Evolutionary conservation across 37 sponge, comb jelly and placozoan species (phyloP), one percentile per base, ranked within the genome.

Genomic region (Tethya wilhelma): DNA sequence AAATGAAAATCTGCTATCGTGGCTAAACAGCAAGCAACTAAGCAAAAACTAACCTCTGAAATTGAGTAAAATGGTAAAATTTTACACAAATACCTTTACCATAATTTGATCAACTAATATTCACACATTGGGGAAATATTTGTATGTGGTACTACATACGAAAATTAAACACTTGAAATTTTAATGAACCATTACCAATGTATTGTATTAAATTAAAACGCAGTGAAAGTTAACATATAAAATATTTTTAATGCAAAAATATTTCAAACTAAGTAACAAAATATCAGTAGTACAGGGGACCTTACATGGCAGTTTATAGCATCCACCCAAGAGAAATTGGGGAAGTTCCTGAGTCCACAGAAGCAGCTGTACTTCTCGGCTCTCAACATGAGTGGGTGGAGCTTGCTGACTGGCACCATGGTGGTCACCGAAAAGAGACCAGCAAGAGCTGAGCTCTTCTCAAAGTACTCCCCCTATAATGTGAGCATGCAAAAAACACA

Each of bases 401-500:
- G 49, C 56, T 71, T 59, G 23, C 26, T 65, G 33, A 84, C 56
- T n/a, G n/a, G n/a, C 44, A 84, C 31, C 32, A 59, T 68, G 28
- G 78, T 44, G 29, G 75, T 68, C 3, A 59, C 58, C 30, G 79
- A 72, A 34, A 90, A 73, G 0, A 70, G 59, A 33, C 74, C 58
- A 32, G 77, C 56, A 14, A 90, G 38, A 12, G 71, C 9, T 20
- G 86, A 79, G 0, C 43, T 46, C 2, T 44, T 69, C 71, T 84
- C 77, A 57, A 85, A 90, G 28, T 80, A 79, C 38, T 76, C 40
- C 3, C 86, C 90, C 90, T 85, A 38, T n/a, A n/a, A 74, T n/a
- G n/a, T n/a, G n/a, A n/a, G n/a, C n/a, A n/a, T n/a, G n/a, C n/a
- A n/a, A n/a, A n/a, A n/a, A n/a, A n/a, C n/a, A n/a, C n/a, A n/a